These are phyloP conservation scores for Aphis gossypii DNA, from an alignment of 1,140 invertebrate genomes.

Conservation along the genomic window DNA sequence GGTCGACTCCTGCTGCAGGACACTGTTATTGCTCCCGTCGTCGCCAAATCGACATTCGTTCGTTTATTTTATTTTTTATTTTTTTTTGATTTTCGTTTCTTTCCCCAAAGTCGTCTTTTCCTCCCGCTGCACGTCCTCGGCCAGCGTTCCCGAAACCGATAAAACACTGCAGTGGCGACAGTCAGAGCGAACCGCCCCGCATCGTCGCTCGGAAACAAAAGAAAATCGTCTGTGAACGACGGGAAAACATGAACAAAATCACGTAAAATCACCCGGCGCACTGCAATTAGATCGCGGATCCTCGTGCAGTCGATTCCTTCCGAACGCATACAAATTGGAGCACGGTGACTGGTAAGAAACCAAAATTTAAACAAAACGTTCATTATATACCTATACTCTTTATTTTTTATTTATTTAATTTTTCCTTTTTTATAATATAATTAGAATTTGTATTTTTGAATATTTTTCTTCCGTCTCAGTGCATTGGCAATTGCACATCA, in stretches of 20 bases:
- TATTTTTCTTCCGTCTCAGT: not conserved
- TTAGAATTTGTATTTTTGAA: not conserved
- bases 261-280: not conserved
- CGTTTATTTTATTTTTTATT: not conserved
- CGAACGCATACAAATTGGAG: constrained; percentile 32
- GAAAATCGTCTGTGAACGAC: not conserved
- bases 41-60: too few species aligned
- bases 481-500: too few species aligned
- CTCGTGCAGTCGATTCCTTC: constrained; percentile 27
- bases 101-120: not conserved
- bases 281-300: not conserved
- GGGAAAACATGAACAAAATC: constrained; percentile 26
- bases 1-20: not conserved
- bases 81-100: not conserved
- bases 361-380: not conserved
- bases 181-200: not conserved
- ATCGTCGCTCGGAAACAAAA: not conserved
- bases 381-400: not conserved
- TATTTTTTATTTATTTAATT: not conserved
- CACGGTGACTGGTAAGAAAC: constrained; percentile 54
- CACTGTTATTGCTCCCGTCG: too few species aligned
- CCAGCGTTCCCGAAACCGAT: not conserved
- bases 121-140: too few species aligned
- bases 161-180: not conserved
- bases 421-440: not conserved